Base-by-base conservation (phyloP, 35 echinoderm and acorn worm species). In the Eucidaris tribuloides region DNA sequence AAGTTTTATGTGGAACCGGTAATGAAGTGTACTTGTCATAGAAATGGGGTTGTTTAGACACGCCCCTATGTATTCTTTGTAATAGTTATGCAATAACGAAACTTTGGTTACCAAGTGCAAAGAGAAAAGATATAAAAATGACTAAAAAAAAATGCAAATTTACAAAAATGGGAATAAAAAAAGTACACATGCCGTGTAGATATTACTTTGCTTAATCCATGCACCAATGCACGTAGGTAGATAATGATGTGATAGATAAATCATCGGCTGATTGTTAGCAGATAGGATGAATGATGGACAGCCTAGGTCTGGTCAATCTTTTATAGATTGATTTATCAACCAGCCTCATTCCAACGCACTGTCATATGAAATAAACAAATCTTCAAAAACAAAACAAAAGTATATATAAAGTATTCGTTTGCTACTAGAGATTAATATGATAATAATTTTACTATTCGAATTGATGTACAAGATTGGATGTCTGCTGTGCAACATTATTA, bases 121-220 rank as follows among this genome's bases (percentile, higher is more conserved):
- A 71, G 29, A 0, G 0, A 42, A 74, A 74, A 74, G 44, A 44
- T 24, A 25, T 20, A 2, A 41, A 74, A 71, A 38, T 29, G 24
- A 2, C 7, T 1, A 0, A 36, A 0, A 27, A 19, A 7, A 36
- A 71, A 71, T 36, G 40, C 32, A 25, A 70, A 9, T 19, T 36
- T 4, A 68, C 30, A 68, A 68, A 68, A 68, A 37, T 42, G 22
- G 11, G 43, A 18, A 72, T 40, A 72, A 43, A 17, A 24, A 44
- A 42, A 40, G 44, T 44, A 40, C 68, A 74, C 68, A 74, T 74
- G 68, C 68, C 44, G 68, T 74, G 68, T 74, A 74, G 68, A 41
- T 74, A 74, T 42, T 44, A 74, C 44, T 74, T 74, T 74, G 35
- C 68, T 40, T 25, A 40, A 74, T 11, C 68, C 41, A n/a, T 41